Evolutionary conservation across 2,888 invertebrate genomes (phyloP), one percentile per base, ranked within the genome.

Genomic region (Scaptodrosophila latifasciaeformis): DNA sequence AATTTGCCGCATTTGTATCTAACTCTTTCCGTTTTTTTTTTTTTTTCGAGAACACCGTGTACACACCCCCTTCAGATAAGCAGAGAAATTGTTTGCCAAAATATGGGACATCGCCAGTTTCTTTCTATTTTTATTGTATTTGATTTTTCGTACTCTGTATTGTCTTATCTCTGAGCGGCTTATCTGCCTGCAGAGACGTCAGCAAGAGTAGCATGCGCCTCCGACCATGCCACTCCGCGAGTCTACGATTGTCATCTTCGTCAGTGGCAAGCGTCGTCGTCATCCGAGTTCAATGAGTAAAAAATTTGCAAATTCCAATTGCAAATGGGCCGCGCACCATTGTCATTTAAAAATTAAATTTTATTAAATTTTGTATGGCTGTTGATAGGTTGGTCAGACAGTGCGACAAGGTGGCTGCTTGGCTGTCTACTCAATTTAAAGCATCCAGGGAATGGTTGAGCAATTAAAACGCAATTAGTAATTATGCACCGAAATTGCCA

Each of bases 1-100:
- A n/a, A 70, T 62, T 69, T 78, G 77, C 75, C 81, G 78, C 78
- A 80, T 68, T 80, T 70, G 70, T 70, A 76, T 78, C 81, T 65
- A 59, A 81, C 49, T 9, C 30, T 40, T 45, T 37, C 7, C 15
- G 35, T 31, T 29, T n/a, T 37, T 55, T 59, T 58, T 71, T 56
- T 40, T 15, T 40, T 30, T 24, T 50, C 44, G 61, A 52, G 51
- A 71, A 51, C 56, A 62, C 50, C 24, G 17, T 29, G 27, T 37
- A 29, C 27, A n/a, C n/a, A n/a, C 17, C 17, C n/a, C 53, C 45
- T 31, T 46, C 59, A 61, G 80, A 74, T 74, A 78, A 68, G 52
- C 45, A 18, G 17, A 17, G 7, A 49, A 49, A 54, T 63, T 63
- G 75, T 59, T 70, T 79, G 80, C 61, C 62, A 61, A 62, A 54